Evolutionary conservation across 1,140 invertebrate genomes (phyloP).

Genomic region (Panulirus ornatus): DNA sequence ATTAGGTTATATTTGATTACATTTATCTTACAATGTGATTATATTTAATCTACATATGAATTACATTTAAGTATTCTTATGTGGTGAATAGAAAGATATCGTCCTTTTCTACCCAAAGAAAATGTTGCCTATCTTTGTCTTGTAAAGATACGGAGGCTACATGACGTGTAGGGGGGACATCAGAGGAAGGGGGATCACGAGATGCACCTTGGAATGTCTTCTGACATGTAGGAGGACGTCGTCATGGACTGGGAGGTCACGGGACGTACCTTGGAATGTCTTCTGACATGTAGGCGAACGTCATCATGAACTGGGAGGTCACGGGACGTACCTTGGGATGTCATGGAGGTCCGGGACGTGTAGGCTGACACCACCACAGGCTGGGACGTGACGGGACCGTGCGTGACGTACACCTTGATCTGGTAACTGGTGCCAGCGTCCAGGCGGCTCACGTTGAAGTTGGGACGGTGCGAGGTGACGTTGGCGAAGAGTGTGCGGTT

Average conservation of each 20-base stretch:
- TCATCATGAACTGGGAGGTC: neutral
- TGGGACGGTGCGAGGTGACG: slow-evolving; percentile 60
- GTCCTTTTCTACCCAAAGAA: no score
- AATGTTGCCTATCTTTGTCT: no score
- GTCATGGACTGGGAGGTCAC: neutral
- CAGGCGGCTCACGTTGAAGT: slow-evolving; percentile 69
- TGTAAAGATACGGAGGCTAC: no score
- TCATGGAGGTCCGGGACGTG: slow-evolving; percentile 51
- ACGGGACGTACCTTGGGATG: neutral
- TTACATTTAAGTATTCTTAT: no score
- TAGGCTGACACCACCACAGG: slow-evolving; percentile 64
- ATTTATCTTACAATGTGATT: no score
- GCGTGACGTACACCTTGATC: slow-evolving; percentile 66
- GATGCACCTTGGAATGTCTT: no score
- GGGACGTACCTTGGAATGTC: no score
- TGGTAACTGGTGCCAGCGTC: slow-evolving; percentile 65
- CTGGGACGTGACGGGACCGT: slow-evolving; percentile 63
- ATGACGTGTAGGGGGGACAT: no score
- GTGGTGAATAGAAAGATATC: no score
- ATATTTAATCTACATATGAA: no score
- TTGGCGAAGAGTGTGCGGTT: slow-evolving; percentile 65
- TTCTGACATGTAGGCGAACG: neutral
- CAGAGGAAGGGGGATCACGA: no score
- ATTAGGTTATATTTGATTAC: no score
- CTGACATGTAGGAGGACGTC: neutral